Conservation (phyloP, 1,140 invertebrate genomes). For the Papilio dardanus region DNA sequence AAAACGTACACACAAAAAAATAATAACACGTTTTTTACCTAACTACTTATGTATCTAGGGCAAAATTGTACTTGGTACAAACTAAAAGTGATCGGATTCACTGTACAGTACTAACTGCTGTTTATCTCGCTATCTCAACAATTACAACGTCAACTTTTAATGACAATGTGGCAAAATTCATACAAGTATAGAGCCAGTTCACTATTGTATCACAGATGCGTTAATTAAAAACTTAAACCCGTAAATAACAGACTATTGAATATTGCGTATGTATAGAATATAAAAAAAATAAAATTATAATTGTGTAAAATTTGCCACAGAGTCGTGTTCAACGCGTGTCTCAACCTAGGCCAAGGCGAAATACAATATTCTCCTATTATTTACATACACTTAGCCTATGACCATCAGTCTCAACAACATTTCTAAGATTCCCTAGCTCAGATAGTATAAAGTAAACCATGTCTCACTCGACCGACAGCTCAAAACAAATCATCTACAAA, state of each 20-base stretch:
- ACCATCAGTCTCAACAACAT: conserved; percentile 79
- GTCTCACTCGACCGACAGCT: conserved; percentile 68
- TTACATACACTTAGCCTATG: conserved; percentile 79
- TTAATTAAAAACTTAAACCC: conserved; percentile 73
- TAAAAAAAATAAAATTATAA: conserved; percentile 59
- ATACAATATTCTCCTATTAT: conserved; percentile 81
- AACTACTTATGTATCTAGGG: conserved; percentile 80
- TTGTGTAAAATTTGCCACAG: conserved; percentile 67
- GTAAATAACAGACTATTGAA: conserved; percentile 68
- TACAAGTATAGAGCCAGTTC: conserved; percentile 65
- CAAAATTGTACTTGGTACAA: conserved; percentile 81
- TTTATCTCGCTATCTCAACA: conserved; percentile 51
- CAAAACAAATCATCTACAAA: conserved; percentile 71
- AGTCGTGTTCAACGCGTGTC: conserved; percentile 61
- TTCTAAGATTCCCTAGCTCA: conserved; percentile 72
- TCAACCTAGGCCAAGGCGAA: conserved; percentile 77
- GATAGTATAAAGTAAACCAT: conserved; percentile 72
- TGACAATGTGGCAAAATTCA: conserved; percentile 66
- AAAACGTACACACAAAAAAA: conserved; percentile 70
- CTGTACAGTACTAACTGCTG: conserved; percentile 70
- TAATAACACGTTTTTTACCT: conserved; percentile 76
- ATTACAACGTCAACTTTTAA: conserved; percentile 45
- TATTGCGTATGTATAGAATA: conserved; percentile 48
- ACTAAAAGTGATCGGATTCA: conserved; percentile 69
- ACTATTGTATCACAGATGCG: conserved; percentile 80